These are phyloP conservation scores for Furnarius figulus DNA, from an alignment of 2,113 vertebrate species.

Conservation along the genomic window DNA sequence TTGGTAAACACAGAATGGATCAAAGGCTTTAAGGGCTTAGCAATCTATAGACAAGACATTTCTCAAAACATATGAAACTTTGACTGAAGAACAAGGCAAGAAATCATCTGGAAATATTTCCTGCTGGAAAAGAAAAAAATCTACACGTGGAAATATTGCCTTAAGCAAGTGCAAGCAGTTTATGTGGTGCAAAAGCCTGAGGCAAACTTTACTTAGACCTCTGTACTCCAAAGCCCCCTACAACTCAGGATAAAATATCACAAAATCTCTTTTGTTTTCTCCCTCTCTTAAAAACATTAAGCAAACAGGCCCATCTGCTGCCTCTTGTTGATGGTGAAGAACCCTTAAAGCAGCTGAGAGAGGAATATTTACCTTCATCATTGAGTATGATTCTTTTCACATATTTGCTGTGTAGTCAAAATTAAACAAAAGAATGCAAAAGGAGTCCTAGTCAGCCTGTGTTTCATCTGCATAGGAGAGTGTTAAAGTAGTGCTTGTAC, in stretches of 20 bases:
- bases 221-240: background rate
- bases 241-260: background rate
- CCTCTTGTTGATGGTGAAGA: constrained; percentile 4
- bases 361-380: constrained; percentile 1
- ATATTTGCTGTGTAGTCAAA: constrained; percentile 23
- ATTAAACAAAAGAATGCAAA: constrained; percentile 30
- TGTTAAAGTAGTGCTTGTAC: constrained; percentile 38
- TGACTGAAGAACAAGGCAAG: background rate
- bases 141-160: background rate
- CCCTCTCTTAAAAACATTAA: background rate
- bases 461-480: background rate
- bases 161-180: background rate
- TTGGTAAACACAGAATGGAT: background rate
- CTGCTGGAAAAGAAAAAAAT: background rate
- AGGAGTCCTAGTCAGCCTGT: background rate
- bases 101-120: background rate
- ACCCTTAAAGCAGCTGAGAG: constrained; percentile 17
- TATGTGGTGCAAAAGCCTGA: background rate
- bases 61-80: background rate
- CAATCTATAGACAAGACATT: background rate
- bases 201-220: background rate
- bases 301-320: constrained; percentile 5
- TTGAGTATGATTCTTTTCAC: background rate
- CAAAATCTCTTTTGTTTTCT: background rate
- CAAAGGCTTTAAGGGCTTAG: background rate